Percentiles rank a stretch among this genome's conserved stretches.
These are phyloP conservation scores for Heteromurus nitidus DNA, from an alignment of 2,888 invertebrate species.

Conservation along the genomic window DNA sequence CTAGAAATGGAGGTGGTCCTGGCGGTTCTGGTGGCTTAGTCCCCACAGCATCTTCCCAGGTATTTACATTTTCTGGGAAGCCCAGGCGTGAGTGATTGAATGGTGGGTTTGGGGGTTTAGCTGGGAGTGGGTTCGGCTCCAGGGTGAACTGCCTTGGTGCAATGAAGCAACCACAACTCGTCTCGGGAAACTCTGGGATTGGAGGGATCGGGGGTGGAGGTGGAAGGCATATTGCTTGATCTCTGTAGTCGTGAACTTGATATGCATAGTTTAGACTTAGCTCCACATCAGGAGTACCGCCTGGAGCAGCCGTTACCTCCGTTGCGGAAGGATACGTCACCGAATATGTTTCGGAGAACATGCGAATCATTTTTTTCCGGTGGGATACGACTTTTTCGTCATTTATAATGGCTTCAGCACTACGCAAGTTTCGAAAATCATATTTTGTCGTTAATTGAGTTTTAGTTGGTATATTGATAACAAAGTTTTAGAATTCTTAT, in stretches of 20 bases:
- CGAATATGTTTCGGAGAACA: neutral
- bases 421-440: neutral
- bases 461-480: neutral
- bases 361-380: neutral
- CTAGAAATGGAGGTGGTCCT: too few species aligned
- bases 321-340: neutral
- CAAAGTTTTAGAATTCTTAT: neutral
- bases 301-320: neutral
- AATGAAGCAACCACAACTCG: neutral
- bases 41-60: too few species aligned
- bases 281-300: neutral
- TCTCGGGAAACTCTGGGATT: neutral
- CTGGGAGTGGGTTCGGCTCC: neutral
- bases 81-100: too few species aligned
- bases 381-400: neutral
- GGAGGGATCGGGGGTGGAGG: neutral
- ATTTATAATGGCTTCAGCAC: neutral
- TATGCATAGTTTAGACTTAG: neutral
- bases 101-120: neutral
- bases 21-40: neutral
- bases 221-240: neutral
- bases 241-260: slow-evolving; percentile 12
- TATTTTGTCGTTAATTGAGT: too few species aligned
- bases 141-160: neutral
- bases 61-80: too few species aligned